Percentiles rank a stretch among this genome's conserved stretches.
phyloP scores from a whole-genome alignment of 2,888 invertebrate genomes.

The Drosophila sordidula region DNA sequence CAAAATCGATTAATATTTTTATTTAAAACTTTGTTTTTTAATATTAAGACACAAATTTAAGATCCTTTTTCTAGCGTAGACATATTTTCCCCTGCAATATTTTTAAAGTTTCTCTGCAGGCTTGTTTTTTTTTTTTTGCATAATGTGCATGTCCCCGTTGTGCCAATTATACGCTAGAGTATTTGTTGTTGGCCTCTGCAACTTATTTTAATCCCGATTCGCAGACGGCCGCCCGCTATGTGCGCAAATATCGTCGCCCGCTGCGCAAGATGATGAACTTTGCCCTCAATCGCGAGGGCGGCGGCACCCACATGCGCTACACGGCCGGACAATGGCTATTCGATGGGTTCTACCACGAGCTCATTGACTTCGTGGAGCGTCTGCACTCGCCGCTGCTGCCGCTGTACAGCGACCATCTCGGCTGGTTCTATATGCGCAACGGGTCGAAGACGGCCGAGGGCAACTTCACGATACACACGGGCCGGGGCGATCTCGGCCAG shows the following conservation, averaged over 20 bases:
- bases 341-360: conserved; percentile 91
- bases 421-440: conserved; percentile 93
- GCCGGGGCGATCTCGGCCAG: conserved; percentile 87
- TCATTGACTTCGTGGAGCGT: conserved; percentile 87
- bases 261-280: conserved; percentile 86
- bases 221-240: conserved; percentile 88
- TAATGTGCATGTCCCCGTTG: no score
- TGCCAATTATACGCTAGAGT: no score
- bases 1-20: no score
- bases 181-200: not conserved
- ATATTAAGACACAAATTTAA: no score
- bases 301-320: conserved; percentile 86
- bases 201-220: conserved; percentile 1
- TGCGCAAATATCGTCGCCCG: conserved; percentile 85
- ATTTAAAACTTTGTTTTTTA: no score
- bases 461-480: conserved; percentile 90
- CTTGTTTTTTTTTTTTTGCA: not conserved
- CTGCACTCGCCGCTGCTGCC: conserved; percentile 85
- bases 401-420: conserved; percentile 91
- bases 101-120: not conserved
- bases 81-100: not conserved
- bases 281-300: conserved; percentile 86
- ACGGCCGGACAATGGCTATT: conserved; percentile 89
- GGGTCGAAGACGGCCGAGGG: conserved; percentile 90
- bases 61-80: no score